Base-by-base conservation (phyloP, 2,888 invertebrate species). In the Drosophila tanythrix region DNA sequence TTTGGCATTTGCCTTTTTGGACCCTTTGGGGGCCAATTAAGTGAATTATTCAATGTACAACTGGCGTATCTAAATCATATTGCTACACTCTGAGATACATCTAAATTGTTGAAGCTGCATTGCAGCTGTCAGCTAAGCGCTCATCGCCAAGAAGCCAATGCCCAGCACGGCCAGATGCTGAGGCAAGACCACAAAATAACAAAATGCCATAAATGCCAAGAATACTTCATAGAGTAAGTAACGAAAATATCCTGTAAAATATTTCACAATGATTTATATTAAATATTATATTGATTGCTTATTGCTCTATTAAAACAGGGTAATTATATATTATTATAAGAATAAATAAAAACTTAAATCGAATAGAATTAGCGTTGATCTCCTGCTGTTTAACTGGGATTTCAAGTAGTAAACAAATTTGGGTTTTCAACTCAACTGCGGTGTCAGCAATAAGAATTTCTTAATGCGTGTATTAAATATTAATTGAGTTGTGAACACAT, bases 1-100 rank as follows among this genome's bases (percentile, higher is more conserved):
- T 57, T 63, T 83, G 79, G 63, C 84, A 79, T 79, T 60, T 53
- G 21, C 38, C 60, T 33, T 60, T 51, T 51, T 25, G 38, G 27
- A 35, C 48, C 40, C 79, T 74, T 70, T 55, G 56, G 82, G 82
- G 76, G 55, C 71, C 82, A 89, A 87, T 87, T 85, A 85, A 65
- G 72, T 85, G 78, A 85, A 89, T 87, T 84, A 85, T 85, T 85
- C 84, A 89, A 72, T 43, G 51, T 25, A 38, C 72, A 63, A 75
- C 68, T 63, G 65, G 60, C 68, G 62, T 51, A 61, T 69, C 69
- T 61, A 76, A 71, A 72, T 85, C 81, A 83, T 65, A 76, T 78
- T 79, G 56, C 50, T 57, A 21, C 31, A 55, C 61, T 52, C 68
- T 52, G 29, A 29, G n/a, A 43, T 64, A 71, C 38, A 55, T 69